Evolutionary conservation across 2,888 invertebrate species (phyloP).

Genomic region (Lapara coniferarum): DNA sequence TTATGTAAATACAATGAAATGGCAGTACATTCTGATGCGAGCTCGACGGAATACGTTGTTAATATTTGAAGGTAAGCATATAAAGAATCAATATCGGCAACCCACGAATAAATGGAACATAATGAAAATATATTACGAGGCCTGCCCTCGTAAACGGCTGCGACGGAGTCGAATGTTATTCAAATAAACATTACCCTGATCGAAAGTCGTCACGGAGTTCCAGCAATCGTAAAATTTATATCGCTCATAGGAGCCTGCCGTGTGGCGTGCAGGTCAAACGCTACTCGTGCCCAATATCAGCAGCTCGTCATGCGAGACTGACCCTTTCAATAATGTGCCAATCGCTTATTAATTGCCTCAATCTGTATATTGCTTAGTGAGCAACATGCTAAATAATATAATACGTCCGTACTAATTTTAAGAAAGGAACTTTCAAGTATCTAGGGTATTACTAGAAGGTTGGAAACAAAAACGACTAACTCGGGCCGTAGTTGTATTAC

Average conservation of each 20-base stretch:
- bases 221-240: slow-evolving; percentile 72
- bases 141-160: slow-evolving; percentile 68
- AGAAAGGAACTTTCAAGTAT: neutral
- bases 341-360: neutral
- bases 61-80: slow-evolving; percentile 70
- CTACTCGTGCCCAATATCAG: slow-evolving; percentile 33
- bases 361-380: neutral
- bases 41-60: slow-evolving; percentile 58
- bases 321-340: slow-evolving; percentile 14
- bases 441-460: no score
- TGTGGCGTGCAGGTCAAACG: slow-evolving; percentile 35
- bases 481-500: no score
- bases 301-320: slow-evolving; percentile 25
- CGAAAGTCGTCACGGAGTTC: slow-evolving; percentile 64
- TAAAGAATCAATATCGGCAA: slow-evolving; percentile 70
- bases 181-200: slow-evolving; percentile 73
- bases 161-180: slow-evolving; percentile 66
- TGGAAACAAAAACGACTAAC: no score
- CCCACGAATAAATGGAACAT: slow-evolving; percentile 73
- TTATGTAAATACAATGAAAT: slow-evolving; percentile 67
- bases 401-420: neutral
- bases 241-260: slow-evolving; percentile 49
- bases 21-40: slow-evolving; percentile 49
- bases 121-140: slow-evolving; percentile 76
- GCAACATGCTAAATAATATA: neutral